A percentile compares a stretch with the other conserved stretches of the same genome.
phyloP scores from a whole-genome alignment of 2,797 vertebrate genomes.

The Chromobotia macracanthus region DNA sequence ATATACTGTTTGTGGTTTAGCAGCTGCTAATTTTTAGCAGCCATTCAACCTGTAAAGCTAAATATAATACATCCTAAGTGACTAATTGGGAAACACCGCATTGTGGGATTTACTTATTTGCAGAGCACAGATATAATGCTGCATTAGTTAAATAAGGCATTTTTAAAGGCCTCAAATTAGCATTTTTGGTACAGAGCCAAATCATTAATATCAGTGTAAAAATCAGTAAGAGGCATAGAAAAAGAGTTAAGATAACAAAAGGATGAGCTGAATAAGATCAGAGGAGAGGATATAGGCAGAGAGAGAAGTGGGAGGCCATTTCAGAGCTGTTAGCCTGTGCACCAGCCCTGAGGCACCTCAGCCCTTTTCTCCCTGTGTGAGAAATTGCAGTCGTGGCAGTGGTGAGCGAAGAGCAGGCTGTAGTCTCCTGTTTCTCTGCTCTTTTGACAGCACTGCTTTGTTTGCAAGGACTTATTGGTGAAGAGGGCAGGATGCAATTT shows the following conservation, averaged over 20 bases:
- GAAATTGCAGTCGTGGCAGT: slow-evolving; percentile 1
- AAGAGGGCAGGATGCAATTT: slow-evolving; percentile 54
- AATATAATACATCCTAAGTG: no score
- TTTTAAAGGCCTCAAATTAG: no score
- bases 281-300: neutral
- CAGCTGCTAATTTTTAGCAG: no score
- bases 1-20: no score
- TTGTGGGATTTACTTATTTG: no score
- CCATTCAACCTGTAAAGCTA: no score
- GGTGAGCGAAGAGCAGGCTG: neutral
- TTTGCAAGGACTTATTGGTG: slow-evolving; percentile 41
- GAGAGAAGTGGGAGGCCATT: neutral
- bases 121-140: no score
- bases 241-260: slow-evolving; percentile 10
- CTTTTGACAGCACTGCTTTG: slow-evolving; percentile 24
- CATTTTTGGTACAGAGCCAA: no score
- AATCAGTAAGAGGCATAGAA: neutral
- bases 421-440: slow-evolving; percentile 22
- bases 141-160: no score
- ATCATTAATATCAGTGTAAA: neutral
- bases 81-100: no score
- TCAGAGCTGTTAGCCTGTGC: slow-evolving; percentile 4
- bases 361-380: slow-evolving; percentile 7
- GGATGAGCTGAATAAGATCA: slow-evolving; percentile 2
- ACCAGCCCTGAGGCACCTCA: slow-evolving; percentile 16